Evolutionary conservation across 2,113 vertebrate species (phyloP).

Genomic region (Entelurus aequoreus): DNA sequence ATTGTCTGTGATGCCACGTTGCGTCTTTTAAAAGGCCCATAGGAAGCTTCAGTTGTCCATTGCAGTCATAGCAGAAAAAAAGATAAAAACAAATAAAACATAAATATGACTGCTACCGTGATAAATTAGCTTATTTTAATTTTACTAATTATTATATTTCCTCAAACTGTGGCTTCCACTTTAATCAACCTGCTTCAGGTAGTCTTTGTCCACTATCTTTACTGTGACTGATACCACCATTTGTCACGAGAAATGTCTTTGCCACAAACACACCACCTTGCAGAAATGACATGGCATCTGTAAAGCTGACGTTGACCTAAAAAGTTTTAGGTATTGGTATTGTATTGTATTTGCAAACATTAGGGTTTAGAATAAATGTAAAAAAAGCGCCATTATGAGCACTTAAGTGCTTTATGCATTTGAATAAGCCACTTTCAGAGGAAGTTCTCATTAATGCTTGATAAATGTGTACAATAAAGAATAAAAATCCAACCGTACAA

Average conservation of each 20-base stretch:
- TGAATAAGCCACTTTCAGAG: not conserved
- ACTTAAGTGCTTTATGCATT: not conserved
- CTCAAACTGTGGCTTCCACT: not conserved
- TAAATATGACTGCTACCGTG: not conserved
- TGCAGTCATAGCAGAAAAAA: not conserved
- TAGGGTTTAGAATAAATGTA: too few species aligned
- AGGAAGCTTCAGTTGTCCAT: conserved; percentile 56
- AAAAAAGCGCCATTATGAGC: too few species aligned
- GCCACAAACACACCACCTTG: not conserved
- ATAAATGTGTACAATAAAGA: too few species aligned
- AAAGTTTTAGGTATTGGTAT: not conserved
- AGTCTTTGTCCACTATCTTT: too few species aligned
- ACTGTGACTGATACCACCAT: too few species aligned
- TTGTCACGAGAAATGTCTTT: not conserved
- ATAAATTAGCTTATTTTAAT: not conserved
- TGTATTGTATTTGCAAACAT: not conserved
- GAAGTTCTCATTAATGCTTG: not conserved
- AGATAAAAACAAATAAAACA: not conserved
- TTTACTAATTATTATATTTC: not conserved
- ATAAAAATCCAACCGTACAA: conserved; percentile 63
- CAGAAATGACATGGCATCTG: not conserved
- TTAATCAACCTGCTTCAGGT: too few species aligned
- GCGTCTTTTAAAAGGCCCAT: conserved; percentile 71
- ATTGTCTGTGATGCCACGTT: conserved; percentile 85
- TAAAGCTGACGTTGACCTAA: not conserved